Percentiles rank a stretch among this genome's conserved stretches.
Conservation (phyloP, 1,140 invertebrate genomes). For the Sitodiplosis mosellana region DNA sequence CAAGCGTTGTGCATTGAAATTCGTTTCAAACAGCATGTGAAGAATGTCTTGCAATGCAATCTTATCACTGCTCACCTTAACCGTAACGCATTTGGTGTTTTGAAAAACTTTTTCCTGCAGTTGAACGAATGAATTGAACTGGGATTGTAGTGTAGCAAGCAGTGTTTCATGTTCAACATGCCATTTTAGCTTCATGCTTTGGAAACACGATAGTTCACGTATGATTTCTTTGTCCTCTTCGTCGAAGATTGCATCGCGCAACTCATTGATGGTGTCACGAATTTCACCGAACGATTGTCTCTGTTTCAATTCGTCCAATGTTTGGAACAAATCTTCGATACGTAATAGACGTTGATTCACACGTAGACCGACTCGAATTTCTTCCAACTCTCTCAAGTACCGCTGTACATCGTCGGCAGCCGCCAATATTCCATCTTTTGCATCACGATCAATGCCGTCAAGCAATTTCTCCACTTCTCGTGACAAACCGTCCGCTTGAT, state of each 20-base stretch:
- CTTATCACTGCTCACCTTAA: constrained; percentile 16
- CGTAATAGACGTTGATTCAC: constrained; percentile 16
- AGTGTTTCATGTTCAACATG: constrained; percentile 16
- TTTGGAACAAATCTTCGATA: constrained; percentile 20
- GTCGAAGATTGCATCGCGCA: constrained; percentile 13
- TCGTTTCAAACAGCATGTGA: constrained; percentile 17
- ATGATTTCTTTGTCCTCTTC: constrained; percentile 15
- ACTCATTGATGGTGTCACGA: constrained; percentile 14
- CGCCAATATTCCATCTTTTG: constrained; percentile 8
- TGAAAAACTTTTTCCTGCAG: constrained; percentile 19
- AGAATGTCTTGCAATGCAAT: constrained; percentile 18
- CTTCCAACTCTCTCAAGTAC: constrained; percentile 11
- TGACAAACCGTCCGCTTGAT: constrained; percentile 12
- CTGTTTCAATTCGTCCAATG: constrained; percentile 16
- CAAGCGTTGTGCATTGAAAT: constrained; percentile 15
- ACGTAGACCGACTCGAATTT: constrained; percentile 13
- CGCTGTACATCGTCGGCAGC: constrained; percentile 12
- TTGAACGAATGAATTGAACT: constrained; percentile 18
- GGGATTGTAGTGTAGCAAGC: constrained; percentile 17
- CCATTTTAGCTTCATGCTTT: constrained; percentile 19
- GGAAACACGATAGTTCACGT: constrained; percentile 15
- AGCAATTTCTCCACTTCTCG: constrained; percentile 15
- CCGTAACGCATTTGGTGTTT: constrained; percentile 16
- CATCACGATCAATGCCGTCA: constrained; percentile 11
- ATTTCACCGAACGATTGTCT: constrained; percentile 14